A percentile compares a stretch with the other conserved stretches of the same genome.
These are phyloP conservation scores for Embidobia sp. DNA, from an alignment of 2,888 invertebrate genomes.

Conservation along the genomic window DNA sequence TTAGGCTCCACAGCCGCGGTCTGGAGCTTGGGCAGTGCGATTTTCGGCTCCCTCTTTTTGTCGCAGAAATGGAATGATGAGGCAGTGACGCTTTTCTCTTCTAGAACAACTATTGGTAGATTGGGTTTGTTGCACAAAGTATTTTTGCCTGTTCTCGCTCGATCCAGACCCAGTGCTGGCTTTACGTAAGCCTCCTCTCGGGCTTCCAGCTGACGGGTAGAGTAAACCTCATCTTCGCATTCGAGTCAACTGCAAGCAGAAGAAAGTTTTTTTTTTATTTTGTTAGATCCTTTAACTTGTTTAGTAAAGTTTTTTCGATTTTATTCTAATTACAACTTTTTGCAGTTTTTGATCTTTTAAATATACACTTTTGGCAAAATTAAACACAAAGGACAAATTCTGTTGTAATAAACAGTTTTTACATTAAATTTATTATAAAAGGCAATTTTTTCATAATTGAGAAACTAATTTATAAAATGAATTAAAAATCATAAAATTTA, in stretches of 20 bases:
- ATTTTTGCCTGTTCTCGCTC: conserved; percentile 17
- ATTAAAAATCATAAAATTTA: too few relatives aligned
- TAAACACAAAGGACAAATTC: too few relatives aligned
- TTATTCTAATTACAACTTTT: too few relatives aligned
- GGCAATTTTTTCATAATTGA: too few relatives aligned
- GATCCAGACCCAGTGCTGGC: conserved; percentile 16
- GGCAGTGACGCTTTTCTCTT: conserved; percentile 58
- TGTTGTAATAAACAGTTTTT: too few relatives aligned
- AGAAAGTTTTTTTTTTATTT: conserved; percentile 29
- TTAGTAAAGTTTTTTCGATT: neutral
- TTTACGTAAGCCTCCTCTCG: conserved; percentile 67
- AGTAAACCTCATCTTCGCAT: conserved; percentile 89
- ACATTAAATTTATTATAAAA: too few relatives aligned
- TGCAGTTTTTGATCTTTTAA: too few relatives aligned
- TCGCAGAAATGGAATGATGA: conserved; percentile 48
- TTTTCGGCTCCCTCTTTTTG: conserved; percentile 48
- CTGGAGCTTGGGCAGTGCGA: conserved; percentile 47
- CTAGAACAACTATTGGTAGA: conserved; percentile 35
- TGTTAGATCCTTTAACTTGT: neutral
- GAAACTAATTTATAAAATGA: too few relatives aligned
- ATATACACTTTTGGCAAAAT: too few relatives aligned
- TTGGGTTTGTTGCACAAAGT: conserved; percentile 27
- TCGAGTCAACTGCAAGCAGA: conserved; percentile 87
- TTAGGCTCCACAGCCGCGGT: conserved; percentile 17
- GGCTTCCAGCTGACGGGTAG: conserved; percentile 84